Evolutionary conservation across 92 coral and sea anemone genomes (phyloP), one percentile per base, ranked within the genome.

Genomic region (Porites lobata): DNA sequence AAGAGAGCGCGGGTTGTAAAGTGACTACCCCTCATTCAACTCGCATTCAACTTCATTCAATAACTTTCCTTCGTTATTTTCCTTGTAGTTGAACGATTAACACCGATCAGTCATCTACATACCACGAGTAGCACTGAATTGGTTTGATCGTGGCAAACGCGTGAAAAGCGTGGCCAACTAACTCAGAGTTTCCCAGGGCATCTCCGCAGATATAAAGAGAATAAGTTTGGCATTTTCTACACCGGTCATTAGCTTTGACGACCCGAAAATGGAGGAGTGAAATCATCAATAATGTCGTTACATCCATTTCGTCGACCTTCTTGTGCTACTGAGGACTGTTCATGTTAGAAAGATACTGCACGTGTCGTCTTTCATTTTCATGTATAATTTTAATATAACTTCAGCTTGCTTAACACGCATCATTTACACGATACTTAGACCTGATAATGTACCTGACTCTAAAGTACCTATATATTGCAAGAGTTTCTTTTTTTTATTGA

Each of bases 11-110:
- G 7, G n/a, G 54, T 67, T 53, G 65, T 54, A 22, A 69, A 67
- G 2, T 67, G 50, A 19, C 50, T 67, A 9, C 19, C 65, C 17
- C n/a, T 67, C 51, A 26, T 66, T 68, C 76, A 68, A 52, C 65
- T 80, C 65, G 29, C 85, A 66, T 32, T 32, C 43, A 32, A 4
- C 43, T 32, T 32, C 43, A 32, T 32, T 32, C 43, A 32, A 32
- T 4, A 59, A 67, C 57, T 53, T 20, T 52, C 32, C 65, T 8
- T 17, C 9, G 65, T 53, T 52, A 9, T 11, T 53, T 24, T 53
- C 76, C 85, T 67, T 80, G 75, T 24, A 67, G 85, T 80, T 80
- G 76, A 80, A 52, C 75, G 85, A 80, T 75, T 65, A 80, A 52
- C 84, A 80, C 32, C 64, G 64, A 67, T 32, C 75, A 80, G 65